Evolutionary conservation across 2,888 invertebrate species (phyloP), one percentile per base, ranked within the genome.

Genomic region (Cephalotes varians): DNA sequence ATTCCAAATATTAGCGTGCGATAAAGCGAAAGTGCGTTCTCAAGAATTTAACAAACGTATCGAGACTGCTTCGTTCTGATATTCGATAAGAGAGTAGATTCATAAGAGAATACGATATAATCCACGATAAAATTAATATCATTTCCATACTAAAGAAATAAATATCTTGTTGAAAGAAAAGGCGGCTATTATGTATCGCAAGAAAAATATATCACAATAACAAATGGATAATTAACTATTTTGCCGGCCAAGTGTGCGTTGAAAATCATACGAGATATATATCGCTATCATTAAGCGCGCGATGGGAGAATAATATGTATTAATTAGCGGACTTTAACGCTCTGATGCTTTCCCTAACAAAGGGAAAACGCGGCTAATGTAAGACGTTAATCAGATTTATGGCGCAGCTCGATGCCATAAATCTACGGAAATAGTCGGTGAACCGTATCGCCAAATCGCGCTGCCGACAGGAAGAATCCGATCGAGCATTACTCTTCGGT

Each of bases 391-490:
- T 40, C 74, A 62, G 73, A 79, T 79, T 79, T 79, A 79, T 67
- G 69, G 80, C 51, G 69, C 34, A 1, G 77, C 44, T 37, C 40
- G 31, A 49, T 31, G 60, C 44, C 44, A 79, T 82, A 81, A 74
- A 67, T 76, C 54, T 62, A 40, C 54, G 67, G 77, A 67, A 62
- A 65, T 49, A 62, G 80, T 51, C 82, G 60, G 49, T 83, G 81
- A 89, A 85, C 83, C 85, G 84, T 84, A 71, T 67, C 85, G 83
- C 87, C 85, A 86, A 88, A 89, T 89, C 88, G 87, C 81, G 58
- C 84, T 77, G 72, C 86, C 87, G 73, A 76, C 89, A 86, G 89
- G 90, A 90, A 90, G 90, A 90, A 90, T 88, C 88, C 87, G 88
- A 90, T 90, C 90, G 90, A 83, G 83, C 87, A 87, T 90, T 87